Evolutionary conservation across 2,888 invertebrate species (phyloP).

Genomic region (Chloroclystis v-ata): DNA sequence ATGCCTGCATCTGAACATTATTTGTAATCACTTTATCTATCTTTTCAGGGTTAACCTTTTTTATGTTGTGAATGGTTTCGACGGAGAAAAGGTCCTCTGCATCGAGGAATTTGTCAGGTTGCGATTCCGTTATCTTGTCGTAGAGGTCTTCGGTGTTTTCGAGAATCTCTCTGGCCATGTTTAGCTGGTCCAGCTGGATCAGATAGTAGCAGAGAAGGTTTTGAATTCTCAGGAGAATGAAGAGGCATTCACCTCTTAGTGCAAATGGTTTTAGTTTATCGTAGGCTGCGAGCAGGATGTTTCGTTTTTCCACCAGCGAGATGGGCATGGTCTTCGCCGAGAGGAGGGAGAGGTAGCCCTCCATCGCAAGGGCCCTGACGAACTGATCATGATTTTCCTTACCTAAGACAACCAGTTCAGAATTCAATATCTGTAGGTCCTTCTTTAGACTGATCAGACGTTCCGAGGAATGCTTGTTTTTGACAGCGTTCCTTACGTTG

Average conservation of each 20-base stretch:
- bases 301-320: constrained; percentile 53
- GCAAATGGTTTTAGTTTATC: constrained; percentile 58
- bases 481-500: constrained; percentile 50
- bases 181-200: constrained; percentile 70
- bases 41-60: constrained; percentile 64
- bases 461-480: constrained; percentile 52
- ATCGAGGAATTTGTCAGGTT: constrained; percentile 56
- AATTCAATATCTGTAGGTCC: constrained; percentile 52
- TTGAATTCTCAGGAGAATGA: constrained; percentile 75
- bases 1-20: constrained; percentile 80
- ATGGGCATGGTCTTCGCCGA: constrained; percentile 61
- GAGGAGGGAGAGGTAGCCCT: constrained; percentile 60
- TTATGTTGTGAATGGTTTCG: constrained; percentile 47
- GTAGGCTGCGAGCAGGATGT: constrained; percentile 50
- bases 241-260: constrained; percentile 61
- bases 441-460: constrained; percentile 50
- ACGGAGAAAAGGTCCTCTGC: constrained; percentile 76
- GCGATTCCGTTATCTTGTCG: constrained; percentile 52
- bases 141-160: constrained; percentile 71
- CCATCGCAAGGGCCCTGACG: constrained; percentile 62
- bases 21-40: constrained; percentile 79
- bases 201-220: constrained; percentile 78
- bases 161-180: constrained; percentile 67
- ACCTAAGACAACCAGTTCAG: constrained; percentile 54
- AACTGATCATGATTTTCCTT: constrained; percentile 59